Evolutionary conservation across 2,888 invertebrate genomes (phyloP), one percentile per base, ranked within the genome.

Genomic region (Dugesia japonica): DNA sequence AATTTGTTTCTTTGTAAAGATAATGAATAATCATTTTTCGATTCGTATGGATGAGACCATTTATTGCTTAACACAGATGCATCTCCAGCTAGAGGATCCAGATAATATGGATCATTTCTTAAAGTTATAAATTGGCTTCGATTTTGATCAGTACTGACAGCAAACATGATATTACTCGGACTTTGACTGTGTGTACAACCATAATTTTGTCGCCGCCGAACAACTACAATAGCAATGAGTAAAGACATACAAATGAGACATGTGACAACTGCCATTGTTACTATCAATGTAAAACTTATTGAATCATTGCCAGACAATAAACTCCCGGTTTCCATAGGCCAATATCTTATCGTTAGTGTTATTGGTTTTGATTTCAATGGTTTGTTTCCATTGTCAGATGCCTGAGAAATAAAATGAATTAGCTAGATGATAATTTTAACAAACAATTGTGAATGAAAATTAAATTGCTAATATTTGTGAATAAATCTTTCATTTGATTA

Each of bases 241-340:
- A 76, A 23, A 27, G 72, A 56, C 26, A 76, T 75, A 28, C 71
- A 76, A 71, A 76, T 76, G 27, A 76, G 26, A 28, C 71, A 56
- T 17, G 76, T 76, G 1, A 71, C 76, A 23, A 71, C 56, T 4
- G 71, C 72, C 76, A 76, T 76, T 9, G 71, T 71, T 7, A 76
- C 31, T 1, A 76, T 72, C 76, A 76, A 71, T 4, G 76, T 76
- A 31, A 76, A 76, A 71, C 71, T 76, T 26, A 76, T n/a, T n/a
- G 56, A 56, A 56, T 56, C 56, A 23, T 56, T 4, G 7, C 56
- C 56, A 9, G 56, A 56, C n/a, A 56, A 23, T 20, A 56, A 23
- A 56, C 56, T 56, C 1, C 56, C 23, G 7, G 56, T 20, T 23
- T 56, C 20, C 56, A 56, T 56, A 4, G 56, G 56, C 56, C 56